Conservation (phyloP, 2,888 invertebrate species). For the Nomada ferruginata region DNA sequence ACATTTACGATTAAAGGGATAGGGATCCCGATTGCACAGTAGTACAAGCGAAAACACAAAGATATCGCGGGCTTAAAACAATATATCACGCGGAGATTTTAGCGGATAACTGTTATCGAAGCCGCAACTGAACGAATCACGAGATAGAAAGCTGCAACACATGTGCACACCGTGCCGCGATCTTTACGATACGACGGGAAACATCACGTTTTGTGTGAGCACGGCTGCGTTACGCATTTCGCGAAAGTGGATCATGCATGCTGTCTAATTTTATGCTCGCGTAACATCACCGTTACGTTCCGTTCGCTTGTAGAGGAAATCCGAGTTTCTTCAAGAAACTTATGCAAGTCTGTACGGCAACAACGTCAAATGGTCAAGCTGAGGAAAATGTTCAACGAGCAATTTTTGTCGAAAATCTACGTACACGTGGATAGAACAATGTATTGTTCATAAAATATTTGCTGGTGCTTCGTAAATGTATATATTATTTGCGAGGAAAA, state of each 20-base stretch:
- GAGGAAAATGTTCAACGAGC: neutral
- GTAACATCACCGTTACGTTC: neutral
- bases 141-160: neutral
- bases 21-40: neutral
- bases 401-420: too few species aligned
- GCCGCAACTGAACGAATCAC: neutral
- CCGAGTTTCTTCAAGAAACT: neutral
- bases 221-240: neutral
- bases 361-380: neutral
- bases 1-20: slow-evolving; percentile 3
- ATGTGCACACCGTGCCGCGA: neutral
- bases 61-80: neutral
- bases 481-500: too few species aligned
- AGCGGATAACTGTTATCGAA: neutral
- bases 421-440: too few species aligned
- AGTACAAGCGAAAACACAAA: neutral
- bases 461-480: too few species aligned
- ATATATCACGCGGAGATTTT: slow-evolving; percentile 9
- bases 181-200: neutral
- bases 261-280: slow-evolving; percentile 10
- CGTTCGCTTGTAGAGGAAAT: neutral
- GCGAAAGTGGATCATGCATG: slow-evolving; percentile 16
- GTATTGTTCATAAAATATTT: too few species aligned
- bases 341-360: neutral
- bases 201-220: neutral